Conservation (phyloP, 92 coral and sea anemone genomes). For the Zoanthus gigantus region DNA sequence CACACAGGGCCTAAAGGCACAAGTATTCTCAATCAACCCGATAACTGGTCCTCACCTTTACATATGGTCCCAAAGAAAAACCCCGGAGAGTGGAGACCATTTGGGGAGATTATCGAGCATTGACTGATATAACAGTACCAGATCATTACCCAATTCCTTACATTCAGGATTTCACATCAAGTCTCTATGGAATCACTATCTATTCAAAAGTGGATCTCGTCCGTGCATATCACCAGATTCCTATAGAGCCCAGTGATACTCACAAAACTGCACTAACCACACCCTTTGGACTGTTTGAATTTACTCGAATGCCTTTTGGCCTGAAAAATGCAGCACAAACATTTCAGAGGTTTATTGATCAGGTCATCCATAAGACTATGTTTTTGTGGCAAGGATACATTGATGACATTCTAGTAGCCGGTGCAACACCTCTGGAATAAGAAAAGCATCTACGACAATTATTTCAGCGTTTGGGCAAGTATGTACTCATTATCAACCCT, state of each 20-base stretch:
- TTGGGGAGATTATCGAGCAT: slow-evolving; percentile 3
- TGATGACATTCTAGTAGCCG: not conserved
- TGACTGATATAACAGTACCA: not conserved
- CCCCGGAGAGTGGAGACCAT: slow-evolving; percentile 3
- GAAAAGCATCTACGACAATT: not conserved
- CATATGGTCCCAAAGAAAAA: not conserved
- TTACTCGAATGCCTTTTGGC: slow-evolving; percentile 26
- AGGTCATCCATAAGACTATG: not conserved
- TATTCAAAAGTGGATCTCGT: not conserved
- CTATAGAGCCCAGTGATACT: not conserved
- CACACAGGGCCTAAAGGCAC: slow-evolving; percentile 35
- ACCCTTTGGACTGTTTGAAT: slow-evolving; percentile 17
- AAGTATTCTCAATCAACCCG: slow-evolving; percentile 43
- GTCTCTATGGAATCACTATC: not conserved
- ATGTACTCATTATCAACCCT: slow-evolving; percentile 37
- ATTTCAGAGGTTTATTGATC: not conserved
- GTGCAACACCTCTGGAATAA: not conserved
- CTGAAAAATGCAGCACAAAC: not conserved
- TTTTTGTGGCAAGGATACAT: slow-evolving; percentile 6
- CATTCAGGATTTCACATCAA: not conserved
- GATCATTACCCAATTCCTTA: not conserved
- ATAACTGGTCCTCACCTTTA: slow-evolving; percentile 23
- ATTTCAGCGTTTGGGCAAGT: slow-evolving; percentile 14
- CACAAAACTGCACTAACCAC: not conserved
- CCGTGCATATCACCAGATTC: not conserved